phyloP scores from a whole-genome alignment of 2,113 vertebrate genomes.

The Perccottus glenii region DNA sequence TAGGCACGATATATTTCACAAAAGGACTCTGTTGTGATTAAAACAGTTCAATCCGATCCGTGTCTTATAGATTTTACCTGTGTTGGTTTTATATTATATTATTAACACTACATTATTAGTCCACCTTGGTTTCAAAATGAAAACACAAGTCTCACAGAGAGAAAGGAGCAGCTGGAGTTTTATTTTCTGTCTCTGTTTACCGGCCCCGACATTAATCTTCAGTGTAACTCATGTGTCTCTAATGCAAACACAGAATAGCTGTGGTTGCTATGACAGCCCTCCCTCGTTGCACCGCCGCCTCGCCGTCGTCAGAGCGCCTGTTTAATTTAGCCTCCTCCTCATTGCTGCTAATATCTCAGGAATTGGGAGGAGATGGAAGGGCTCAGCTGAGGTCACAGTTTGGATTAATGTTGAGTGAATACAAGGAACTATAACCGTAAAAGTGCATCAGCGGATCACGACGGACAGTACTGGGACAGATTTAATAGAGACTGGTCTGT shows the following conservation, averaged over 20 bases:
- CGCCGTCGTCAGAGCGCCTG: conserved; percentile 63
- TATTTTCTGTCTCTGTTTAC: conserved; percentile 43
- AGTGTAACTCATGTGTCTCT: conserved; percentile 56
- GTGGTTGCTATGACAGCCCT: conserved; percentile 67
- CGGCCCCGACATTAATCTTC: conserved; percentile 50
- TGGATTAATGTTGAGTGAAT: too few relatives aligned
- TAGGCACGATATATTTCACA: too few relatives aligned
- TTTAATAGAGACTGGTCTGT: too few relatives aligned
- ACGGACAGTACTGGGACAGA: too few relatives aligned
- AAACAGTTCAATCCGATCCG: too few relatives aligned
- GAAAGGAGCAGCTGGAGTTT: conserved; percentile 20
- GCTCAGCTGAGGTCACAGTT: conserved; percentile 38
- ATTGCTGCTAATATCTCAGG: conserved; percentile 61
- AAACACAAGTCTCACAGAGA: conserved; percentile 18
- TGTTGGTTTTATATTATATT: too few relatives aligned
- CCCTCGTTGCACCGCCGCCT: conserved; percentile 29
- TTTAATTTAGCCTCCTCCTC: conserved; percentile 59
- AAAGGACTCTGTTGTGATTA: too few relatives aligned
- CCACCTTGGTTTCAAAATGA: neutral
- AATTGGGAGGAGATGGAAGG: conserved; percentile 37
- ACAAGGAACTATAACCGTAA: neutral
- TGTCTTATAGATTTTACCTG: too few relatives aligned
- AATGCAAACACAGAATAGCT: conserved; percentile 75
- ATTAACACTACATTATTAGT: too few relatives aligned
- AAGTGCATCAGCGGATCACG: too few relatives aligned